Percentiles rank a stretch among this genome's conserved stretches.
Conservation (phyloP, 1,140 invertebrate species). For the Phthorimaea operculella region DNA sequence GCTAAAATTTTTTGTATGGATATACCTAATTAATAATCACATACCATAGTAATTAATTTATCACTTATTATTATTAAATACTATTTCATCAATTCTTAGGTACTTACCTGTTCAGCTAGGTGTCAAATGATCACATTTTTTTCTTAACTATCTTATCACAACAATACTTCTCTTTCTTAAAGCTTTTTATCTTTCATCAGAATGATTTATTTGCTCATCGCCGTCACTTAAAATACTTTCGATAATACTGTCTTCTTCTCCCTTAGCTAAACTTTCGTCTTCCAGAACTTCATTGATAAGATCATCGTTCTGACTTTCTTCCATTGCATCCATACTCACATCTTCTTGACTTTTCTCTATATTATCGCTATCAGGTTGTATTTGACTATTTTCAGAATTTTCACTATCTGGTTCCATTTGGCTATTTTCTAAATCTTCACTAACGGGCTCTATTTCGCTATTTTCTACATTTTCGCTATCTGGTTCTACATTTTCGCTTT, state of each 20-base stretch:
- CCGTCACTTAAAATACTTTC: conserved; percentile 26
- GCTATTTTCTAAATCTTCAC: conserved; percentile 8
- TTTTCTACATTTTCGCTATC: not conserved
- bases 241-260: conserved; percentile 24
- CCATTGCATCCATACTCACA: not conserved
- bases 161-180: not conserved
- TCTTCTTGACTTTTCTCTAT: conserved; percentile 9
- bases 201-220: conserved; percentile 14
- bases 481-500: not conserved
- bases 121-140: too few relatives aligned
- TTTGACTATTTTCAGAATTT: conserved; percentile 5
- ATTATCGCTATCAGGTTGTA: too few relatives aligned
- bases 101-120: too few relatives aligned
- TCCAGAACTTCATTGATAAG: conserved; percentile 17
- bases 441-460: conserved; percentile 9
- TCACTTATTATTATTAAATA: too few relatives aligned
- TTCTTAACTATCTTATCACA: too few relatives aligned
- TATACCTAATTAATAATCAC: too few relatives aligned
- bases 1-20: too few relatives aligned
- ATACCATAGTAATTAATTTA: too few relatives aligned
- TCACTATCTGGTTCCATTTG: not conserved
- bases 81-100: too few relatives aligned
- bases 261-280: conserved; percentile 10
- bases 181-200: not conserved
- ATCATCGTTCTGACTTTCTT: too few relatives aligned